Base-by-base conservation (phyloP, 2,888 invertebrate genomes). In the Acrobasis consociella region DNA sequence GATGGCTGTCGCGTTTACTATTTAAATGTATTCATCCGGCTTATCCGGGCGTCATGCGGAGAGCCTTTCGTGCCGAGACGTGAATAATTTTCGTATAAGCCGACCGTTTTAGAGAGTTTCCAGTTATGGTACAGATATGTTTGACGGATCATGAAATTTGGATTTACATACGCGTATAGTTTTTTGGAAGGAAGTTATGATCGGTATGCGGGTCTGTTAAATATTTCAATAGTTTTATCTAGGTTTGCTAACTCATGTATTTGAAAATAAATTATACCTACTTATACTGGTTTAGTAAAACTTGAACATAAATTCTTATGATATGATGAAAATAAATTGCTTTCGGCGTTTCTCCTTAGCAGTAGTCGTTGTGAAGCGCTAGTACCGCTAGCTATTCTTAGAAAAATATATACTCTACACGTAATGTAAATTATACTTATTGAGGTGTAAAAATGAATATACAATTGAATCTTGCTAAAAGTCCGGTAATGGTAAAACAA, bases 21-120 rank as follows among this genome's bases (percentile, higher is more conserved):
- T 91, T 92, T 91, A 91, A 91, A 92, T 91, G 89, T 92, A 91
- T 91, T 92, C 91, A 90, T 91, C 88, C 85, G 79, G 86, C 83
- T 87, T 88, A 88, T 86, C 86, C 89, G 81, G 84, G 84, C 90
- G 88, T 89, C 91, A 90, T 87, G 88, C 83, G 71, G 90, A 76
- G 89, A 83, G 79, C 76, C 87, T 86, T 87, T 87, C 86, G 78
- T 81, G 75, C 75, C 75, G 73, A 80, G 83, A 80, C 78, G 72
- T 90, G 86, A 89, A 89, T 89, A 88, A 88, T 86, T 86, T 88
- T 84, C 84, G 77, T 84, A 86, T 87, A 83, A 85, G 80, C 80
- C 76, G 76, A 49, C 38, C 50, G 46, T 56, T 62, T 49, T 55
- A 55, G 55, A 62, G 55, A 55, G 62, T 62, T 62, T 62, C 53